Evolutionary conservation across 2,888 invertebrate species (phyloP), one percentile per base, ranked within the genome.

Genomic region (Liodrosophila aerea): DNA sequence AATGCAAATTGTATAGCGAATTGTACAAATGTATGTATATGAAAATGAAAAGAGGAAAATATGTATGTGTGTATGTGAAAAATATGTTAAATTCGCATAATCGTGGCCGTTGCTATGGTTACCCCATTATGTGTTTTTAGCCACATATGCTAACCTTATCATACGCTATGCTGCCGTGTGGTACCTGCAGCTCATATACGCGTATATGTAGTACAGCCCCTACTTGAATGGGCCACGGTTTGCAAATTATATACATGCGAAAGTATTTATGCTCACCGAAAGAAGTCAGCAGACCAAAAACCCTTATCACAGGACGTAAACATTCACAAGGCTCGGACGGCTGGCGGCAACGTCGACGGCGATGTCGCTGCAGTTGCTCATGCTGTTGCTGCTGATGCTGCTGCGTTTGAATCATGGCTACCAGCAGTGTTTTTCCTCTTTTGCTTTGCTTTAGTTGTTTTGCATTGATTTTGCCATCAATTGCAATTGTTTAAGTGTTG

Each of bases 221-320:
- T 5, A 22, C 22, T 22, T 22, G 22, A 22, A 22, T 22, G 3
- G 22, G 22, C 22, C 22, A 22, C 22, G 5, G 22, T 22, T 22
- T 5, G 22, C 5, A 22, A 22, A 22, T 22, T 22, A 22, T 22
- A 22, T 22, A n/a, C n/a, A n/a, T n/a, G n/a, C n/a, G n/a, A n/a
- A 22, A 22, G 22, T 22, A 31, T 18, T 27, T 15, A 30, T 57
- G 77, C 89, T 89, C 76, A 89, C 89, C 90, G 75, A 89, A 87
- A 61, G 89, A 87, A 64, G 89, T 89, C 74, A 88, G 84, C 66
- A 89, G 76, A 74, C 89, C 89, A 82, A 87, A 88, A 69, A 89
- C 80, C 64, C 89, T 84, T 84, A 90, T 90, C 60, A 89, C 77
- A 67, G 89, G 89, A 73, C 87, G 83, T 63, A 89, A 76, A 71